phyloP scores from a whole-genome alignment of 2,113 vertebrate genomes.

The Atrichornis clamosus region DNA sequence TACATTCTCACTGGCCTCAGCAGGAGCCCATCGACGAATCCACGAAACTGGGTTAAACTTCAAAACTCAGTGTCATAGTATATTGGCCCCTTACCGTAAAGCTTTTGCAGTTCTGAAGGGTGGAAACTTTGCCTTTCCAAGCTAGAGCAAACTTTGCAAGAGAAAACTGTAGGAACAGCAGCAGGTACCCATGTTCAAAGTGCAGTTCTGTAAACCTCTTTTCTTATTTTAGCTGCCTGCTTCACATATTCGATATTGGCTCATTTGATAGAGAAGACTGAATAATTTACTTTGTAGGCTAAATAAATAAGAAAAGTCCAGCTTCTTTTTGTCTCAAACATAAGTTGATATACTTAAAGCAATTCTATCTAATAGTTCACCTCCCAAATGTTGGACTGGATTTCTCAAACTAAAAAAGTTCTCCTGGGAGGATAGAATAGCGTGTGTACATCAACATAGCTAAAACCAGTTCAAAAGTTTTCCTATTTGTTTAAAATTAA shows the following conservation, averaged over 20 bases:
- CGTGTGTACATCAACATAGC: neutral
- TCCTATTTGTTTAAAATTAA: neutral
- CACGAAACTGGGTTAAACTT: neutral
- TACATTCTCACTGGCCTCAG: neutral
- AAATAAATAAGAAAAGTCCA: neutral
- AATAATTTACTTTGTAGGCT: neutral
- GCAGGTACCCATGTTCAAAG: neutral
- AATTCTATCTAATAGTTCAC: neutral
- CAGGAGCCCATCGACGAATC: rapidly evolving
- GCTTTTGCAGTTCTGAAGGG: neutral
- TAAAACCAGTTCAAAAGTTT: neutral
- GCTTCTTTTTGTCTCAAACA: neutral
- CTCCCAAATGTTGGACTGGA: neutral
- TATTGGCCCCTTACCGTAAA: rapidly evolving
- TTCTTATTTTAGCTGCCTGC: neutral
- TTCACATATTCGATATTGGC: neutral
- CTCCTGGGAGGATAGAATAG: neutral
- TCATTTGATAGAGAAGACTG: neutral
- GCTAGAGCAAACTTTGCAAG: neutral
- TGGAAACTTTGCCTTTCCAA: neutral
- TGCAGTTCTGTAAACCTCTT: neutral
- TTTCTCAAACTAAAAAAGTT: neutral
- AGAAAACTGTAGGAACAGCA: neutral
- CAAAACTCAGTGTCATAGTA: neutral
- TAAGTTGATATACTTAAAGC: neutral